Percentiles rank a stretch among this genome's conserved stretches.
Conservation (phyloP, 2,888 invertebrate species). For the Dascillus cervinus region DNA sequence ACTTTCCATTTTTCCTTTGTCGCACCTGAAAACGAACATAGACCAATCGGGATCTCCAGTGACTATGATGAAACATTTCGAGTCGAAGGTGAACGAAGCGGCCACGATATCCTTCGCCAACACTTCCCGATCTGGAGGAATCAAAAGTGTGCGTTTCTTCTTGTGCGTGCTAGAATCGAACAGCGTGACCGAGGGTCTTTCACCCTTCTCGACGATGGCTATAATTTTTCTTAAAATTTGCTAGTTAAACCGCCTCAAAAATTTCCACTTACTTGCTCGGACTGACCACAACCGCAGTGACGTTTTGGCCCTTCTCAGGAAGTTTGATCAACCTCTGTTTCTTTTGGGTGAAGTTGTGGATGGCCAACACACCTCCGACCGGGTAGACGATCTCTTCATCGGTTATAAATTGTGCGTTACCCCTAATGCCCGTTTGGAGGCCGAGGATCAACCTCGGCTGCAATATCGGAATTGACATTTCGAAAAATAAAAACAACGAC, state of each 20-base stretch:
- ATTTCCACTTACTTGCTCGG: constrained; percentile 55
- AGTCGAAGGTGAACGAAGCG: constrained; percentile 74
- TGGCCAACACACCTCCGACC: constrained; percentile 65
- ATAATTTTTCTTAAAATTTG: constrained; percentile 50
- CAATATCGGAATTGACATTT: constrained; percentile 47
- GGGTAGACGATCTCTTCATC: constrained; percentile 75
- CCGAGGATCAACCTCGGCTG: constrained; percentile 57
- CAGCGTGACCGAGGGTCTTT: constrained; percentile 59
- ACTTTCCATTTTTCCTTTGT: constrained; percentile 72
- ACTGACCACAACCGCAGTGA: constrained; percentile 55
- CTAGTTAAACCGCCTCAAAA: neutral
- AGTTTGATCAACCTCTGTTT: constrained; percentile 67
- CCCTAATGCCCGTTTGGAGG: constrained; percentile 54
- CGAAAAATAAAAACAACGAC: neutral
- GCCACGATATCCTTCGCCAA: constrained; percentile 60
- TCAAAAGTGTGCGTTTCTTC: constrained; percentile 57
- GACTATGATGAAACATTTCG: constrained; percentile 69
- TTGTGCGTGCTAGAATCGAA: constrained; percentile 66
- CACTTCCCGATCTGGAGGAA: constrained; percentile 35
- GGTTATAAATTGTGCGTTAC: constrained; percentile 64
- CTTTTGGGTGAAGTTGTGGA: constrained; percentile 65
- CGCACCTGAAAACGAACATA: constrained; percentile 74
- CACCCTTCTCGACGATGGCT: constrained; percentile 56
- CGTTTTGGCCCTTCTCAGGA: constrained; percentile 55
- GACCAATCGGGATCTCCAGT: constrained; percentile 79